Base-by-base conservation (phyloP, 2,113 vertebrate species). In the Sisor rabdophorus region DNA sequence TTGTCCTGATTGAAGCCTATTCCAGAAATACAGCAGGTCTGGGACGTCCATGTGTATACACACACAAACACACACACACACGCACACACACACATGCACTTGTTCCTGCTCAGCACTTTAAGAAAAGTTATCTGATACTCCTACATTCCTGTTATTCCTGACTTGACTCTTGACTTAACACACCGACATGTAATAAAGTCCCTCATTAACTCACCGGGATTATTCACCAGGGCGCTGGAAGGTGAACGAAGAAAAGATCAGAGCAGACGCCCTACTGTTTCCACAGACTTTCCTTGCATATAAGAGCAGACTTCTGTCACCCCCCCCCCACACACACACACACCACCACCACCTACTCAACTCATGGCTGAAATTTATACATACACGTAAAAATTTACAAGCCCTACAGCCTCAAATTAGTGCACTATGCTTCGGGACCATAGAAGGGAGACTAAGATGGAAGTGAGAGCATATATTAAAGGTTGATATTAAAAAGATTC, bases 401-500 rank as follows among this genome's bases (percentile, higher is more conserved):
- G 48, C 52, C 60, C 75, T 40, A 68, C 63, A 80, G 73, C 61
- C n/a, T 26, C n/a, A 55, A 58, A 80, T 83, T 80, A 83, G 77
- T 73, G 65, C 55, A 75, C 77, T 75, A 59, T 77, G 59, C 76
- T 71, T 71, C 44, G 32, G 73, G 69, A 50, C 72, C 10, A 36
- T 40, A 24, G 44, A 17, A 40, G 12, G 68, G 28, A 65, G 54
- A 48, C 17, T 28, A n/a, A 68, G 50, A 48, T 19, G 52, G 26
- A 68, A 32, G 50, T 12, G 20, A 11, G 7, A 36, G 65, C n/a
- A 77, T 68, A 73, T 60, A 70, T n/a, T 53, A 19, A 78, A 26
- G 69, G 19, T 53, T 81, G 71, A 79, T 78, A 82, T 85, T 70
- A 84, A 80, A 81, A 83, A 83, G 63, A 60, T 71, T 28, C 55